Evolutionary conservation across 2,113 vertebrate genomes (phyloP).

Genomic region (Thermophis baileyi): DNA sequence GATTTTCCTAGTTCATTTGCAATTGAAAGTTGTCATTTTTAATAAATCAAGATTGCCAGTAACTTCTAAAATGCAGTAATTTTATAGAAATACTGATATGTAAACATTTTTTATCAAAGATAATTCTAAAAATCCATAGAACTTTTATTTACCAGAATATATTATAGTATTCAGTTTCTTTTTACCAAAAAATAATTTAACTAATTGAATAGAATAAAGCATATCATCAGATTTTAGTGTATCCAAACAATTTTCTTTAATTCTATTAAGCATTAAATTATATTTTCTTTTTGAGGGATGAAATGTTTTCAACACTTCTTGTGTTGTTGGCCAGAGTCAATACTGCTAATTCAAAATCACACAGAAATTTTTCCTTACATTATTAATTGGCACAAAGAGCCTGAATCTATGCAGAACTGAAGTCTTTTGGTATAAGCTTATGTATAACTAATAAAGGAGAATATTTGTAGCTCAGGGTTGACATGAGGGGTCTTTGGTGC

Average conservation of each 20-base stretch:
- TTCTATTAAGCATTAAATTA: slow-evolving; percentile 3
- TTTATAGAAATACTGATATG: not conserved
- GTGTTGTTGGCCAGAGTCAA: slow-evolving; percentile 19
- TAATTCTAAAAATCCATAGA: not conserved
- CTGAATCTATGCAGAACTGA: slow-evolving; percentile 22
- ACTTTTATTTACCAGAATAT: not conserved
- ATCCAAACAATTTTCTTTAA: not conserved
- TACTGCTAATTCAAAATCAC: slow-evolving; percentile 5
- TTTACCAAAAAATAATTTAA: slow-evolving; percentile 1
- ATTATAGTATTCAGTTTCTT: not conserved
- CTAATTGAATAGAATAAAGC: not conserved
- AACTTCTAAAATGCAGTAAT: not conserved
- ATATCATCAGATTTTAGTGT: not conserved
- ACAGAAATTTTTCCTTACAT: slow-evolving; percentile 21
- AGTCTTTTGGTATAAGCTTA: not conserved
- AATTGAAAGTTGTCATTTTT: not conserved
- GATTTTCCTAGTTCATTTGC: not conserved
- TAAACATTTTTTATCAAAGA: not conserved
- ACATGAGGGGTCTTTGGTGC: not conserved
- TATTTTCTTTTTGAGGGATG: slow-evolving; percentile 13
- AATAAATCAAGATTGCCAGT: not conserved
- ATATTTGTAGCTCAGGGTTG: not conserved
- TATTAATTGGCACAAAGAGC: slow-evolving; percentile 33
- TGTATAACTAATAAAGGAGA: slow-evolving; percentile 1
- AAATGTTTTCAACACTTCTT: slow-evolving; percentile 27